Percentiles rank a stretch among this genome's conserved stretches.
Evolutionary conservation across 2,113 vertebrate genomes (phyloP).

Genomic region (Corvus moneduloides): DNA sequence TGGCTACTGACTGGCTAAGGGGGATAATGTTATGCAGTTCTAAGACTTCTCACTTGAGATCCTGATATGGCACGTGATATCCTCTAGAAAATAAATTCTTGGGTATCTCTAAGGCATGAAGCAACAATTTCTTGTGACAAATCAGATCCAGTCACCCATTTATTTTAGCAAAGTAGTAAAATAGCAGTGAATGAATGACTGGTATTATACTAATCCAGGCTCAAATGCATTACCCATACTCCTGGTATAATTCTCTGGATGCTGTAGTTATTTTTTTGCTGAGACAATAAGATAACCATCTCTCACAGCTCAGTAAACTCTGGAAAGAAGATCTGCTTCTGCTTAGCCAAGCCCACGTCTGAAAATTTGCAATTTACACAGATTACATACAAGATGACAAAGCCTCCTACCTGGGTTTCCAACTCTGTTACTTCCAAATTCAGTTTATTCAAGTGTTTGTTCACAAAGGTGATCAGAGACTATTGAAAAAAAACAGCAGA

Average conservation of each 20-base stretch:
- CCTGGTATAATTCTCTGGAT: not conserved
- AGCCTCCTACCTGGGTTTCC: constrained; percentile 80
- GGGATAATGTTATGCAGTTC: not conserved
- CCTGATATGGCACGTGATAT: not conserved
- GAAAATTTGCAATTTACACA: not conserved
- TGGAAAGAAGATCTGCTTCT: not conserved
- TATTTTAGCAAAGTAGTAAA: not conserved
- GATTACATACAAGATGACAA: not conserved
- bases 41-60: not conserved
- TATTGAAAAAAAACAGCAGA: constrained; percentile 29
- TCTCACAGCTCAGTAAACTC: not conserved
- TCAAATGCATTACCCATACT: not conserved
- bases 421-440: constrained; percentile 87
- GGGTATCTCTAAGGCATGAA: not conserved
- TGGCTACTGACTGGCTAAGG: not conserved
- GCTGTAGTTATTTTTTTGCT: not conserved
- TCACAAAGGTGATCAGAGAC: constrained; percentile 88
- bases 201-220: not conserved
- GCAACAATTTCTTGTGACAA: not conserved
- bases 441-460: constrained; percentile 88
- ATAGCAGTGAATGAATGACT: not conserved
- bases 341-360: not conserved
- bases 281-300: not conserved
- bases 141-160: not conserved
- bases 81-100: not conserved